A percentile compares a stretch with the other conserved stretches of the same genome.
phyloP scores from a whole-genome alignment of 2,888 invertebrate species.

The Lasioglossum zephyrum region DNA sequence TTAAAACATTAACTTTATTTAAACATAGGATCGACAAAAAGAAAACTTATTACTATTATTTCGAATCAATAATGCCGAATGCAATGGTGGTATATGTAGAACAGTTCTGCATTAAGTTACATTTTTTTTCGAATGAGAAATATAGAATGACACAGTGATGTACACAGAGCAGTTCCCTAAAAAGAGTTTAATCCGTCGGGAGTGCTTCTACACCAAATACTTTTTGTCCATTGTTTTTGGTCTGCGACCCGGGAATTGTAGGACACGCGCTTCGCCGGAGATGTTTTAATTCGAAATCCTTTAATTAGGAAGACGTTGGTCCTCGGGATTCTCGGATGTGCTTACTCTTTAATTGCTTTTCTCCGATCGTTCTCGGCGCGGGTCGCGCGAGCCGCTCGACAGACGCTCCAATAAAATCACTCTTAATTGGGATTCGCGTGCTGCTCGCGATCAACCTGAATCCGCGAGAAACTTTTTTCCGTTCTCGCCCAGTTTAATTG shows the following conservation, averaged over 20 bases:
- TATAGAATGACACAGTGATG: background rate
- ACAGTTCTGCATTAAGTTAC: background rate
- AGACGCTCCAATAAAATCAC: conserved; percentile 56
- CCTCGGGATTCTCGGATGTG: conserved; percentile 51
- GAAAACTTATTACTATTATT: background rate
- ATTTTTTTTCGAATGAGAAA: background rate
- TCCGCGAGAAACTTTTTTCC: conserved; percentile 48
- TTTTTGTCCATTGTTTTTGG: conserved; percentile 4
- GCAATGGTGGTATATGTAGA: background rate
- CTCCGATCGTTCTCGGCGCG: conserved; percentile 50
- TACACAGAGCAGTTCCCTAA: background rate
- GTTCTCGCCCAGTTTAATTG: conserved; percentile 36
- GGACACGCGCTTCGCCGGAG: conserved; percentile 42
- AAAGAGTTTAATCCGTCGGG: background rate
- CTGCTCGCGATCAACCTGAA: background rate
- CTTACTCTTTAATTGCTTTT: conserved; percentile 72
- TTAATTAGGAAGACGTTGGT: conserved; percentile 61
- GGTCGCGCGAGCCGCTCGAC: conserved; percentile 32
- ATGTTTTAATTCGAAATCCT: conserved; percentile 68
- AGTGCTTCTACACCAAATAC: background rate
- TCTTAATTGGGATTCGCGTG: conserved; percentile 61
- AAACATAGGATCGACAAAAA: no score
- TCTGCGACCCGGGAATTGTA: background rate
- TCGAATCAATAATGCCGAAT: background rate
- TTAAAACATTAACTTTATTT: no score